Base-by-base conservation (phyloP, 2,888 invertebrate genomes). In the Melieria omissa region DNA sequence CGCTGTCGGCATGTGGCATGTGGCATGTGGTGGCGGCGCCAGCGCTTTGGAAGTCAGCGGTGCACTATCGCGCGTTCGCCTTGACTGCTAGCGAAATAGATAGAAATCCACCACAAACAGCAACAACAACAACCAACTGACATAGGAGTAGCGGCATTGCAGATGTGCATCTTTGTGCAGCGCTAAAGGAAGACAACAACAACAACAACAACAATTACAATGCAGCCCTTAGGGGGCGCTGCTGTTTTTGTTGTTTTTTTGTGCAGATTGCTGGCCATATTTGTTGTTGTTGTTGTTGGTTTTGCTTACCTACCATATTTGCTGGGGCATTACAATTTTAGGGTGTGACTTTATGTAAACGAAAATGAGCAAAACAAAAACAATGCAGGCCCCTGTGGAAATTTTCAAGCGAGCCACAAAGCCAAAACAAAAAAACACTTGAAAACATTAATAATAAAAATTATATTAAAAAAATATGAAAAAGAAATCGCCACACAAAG, bases 211-310 rank as follows among this genome's bases (percentile, higher is more conserved):
- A 65, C 71, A 71, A 74, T 74, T 74, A 71, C 73, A 69, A 74
- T 74, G 65, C 71, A 69, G 47, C 69, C 73, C 73, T 65, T 71
- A 68, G 73, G 73, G 76, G 62, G 71, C 55, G 60, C n/a, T 46
- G 60, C 67, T 60, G 67, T 29, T 29, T 29, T n/a, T 60, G 42
- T 45, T 42, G 4, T 58, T 49, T 42, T 41, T 41, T 41, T 49
- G 49, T 57, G 29, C 29, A 29, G 29, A 29, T 29, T 29, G 29
- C 45, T 54, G 45, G 41, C 16, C 8, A 46, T 29, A 41, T 58
- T 29, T 44, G 4, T 47, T 41, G 29, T 29, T 29, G 29, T 29
- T 29, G 29, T 29, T 29, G 29, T 2, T 29, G 29, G 29, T 29
- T 29, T 29, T 29, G 29, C 29, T 29, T 29, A 29, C 29, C 29